Conservation (phyloP, 2,888 invertebrate genomes). For the Dynastes hyllus region DNA sequence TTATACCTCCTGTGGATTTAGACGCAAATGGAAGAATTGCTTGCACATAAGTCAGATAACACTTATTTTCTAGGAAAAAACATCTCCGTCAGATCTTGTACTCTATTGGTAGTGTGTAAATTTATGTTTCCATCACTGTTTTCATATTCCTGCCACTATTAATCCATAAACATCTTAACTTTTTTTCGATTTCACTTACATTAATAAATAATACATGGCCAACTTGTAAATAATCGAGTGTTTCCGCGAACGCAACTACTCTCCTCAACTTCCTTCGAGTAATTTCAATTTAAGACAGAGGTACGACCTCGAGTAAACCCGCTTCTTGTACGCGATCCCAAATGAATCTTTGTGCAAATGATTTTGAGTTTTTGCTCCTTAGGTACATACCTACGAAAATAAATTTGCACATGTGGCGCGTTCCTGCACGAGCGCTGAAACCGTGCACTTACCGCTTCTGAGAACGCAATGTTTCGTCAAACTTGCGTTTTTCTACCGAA, state of each 20-base stretch:
- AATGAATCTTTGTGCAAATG: constrained; percentile 19
- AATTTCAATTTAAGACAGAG: neutral
- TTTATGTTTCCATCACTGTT: no score
- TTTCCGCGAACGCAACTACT: neutral
- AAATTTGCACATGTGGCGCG: constrained; percentile 6
- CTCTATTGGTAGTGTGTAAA: no score
- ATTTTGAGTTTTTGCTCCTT: neutral
- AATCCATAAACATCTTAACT: no score
- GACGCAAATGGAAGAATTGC: no score
- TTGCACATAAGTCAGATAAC: no score
- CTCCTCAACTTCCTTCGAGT: neutral
- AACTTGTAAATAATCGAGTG: neutral
- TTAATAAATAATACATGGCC: no score
- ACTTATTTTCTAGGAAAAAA: no score
- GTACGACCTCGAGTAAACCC: constrained; percentile 22
- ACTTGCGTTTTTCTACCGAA: constrained; percentile 17
- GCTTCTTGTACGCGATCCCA: constrained; percentile 3
- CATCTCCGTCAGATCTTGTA: no score
- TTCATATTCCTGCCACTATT: no score
- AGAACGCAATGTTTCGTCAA: constrained; percentile 32
- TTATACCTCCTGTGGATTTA: no score
- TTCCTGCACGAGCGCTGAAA: constrained; percentile 5
- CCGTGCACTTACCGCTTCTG: constrained; percentile 30
- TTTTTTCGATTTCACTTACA: no score
- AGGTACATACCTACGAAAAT: neutral